Conservation (phyloP, 2,888 invertebrate genomes). For the Dryobota labecula region DNA sequence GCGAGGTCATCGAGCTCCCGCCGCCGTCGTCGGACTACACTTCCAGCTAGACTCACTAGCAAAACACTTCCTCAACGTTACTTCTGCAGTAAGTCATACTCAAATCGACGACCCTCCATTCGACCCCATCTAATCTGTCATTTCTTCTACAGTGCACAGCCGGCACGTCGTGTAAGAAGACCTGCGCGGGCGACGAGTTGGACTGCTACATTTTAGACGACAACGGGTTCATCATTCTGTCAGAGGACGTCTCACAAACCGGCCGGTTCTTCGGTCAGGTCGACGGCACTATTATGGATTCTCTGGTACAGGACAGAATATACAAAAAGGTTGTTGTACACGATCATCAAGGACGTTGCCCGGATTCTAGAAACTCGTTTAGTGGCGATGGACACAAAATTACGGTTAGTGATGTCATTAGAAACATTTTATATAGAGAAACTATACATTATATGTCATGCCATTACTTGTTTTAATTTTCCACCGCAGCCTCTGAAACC, state of each 20-base stretch:
- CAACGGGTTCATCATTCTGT: constrained; percentile 98
- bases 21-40: constrained; percentile 97
- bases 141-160: constrained; percentile 92
- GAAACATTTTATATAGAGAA: background rate
- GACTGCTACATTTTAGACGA: constrained; percentile 98
- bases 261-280: constrained; percentile 98
- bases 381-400: constrained; percentile 87
- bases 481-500: constrained; percentile 89
- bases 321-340: constrained; percentile 96
- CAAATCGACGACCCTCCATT: constrained; percentile 15
- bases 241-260: constrained; percentile 96
- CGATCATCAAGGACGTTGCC: constrained; percentile 97
- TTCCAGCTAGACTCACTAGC: constrained; percentile 96
- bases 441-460: background rate
- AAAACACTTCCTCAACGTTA: constrained; percentile 96
- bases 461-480: constrained; percentile 19
- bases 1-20: constrained; percentile 95
- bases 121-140: constrained; percentile 22
- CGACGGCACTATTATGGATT: constrained; percentile 98
- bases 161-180: constrained; percentile 93
- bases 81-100: constrained; percentile 93
- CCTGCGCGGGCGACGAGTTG: constrained; percentile 96
- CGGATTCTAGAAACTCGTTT: constrained; percentile 92
- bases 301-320: constrained; percentile 96
- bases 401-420: constrained; percentile 66